Conservation (phyloP, 2,113 vertebrate species). For the Geococcyx californianus region DNA sequence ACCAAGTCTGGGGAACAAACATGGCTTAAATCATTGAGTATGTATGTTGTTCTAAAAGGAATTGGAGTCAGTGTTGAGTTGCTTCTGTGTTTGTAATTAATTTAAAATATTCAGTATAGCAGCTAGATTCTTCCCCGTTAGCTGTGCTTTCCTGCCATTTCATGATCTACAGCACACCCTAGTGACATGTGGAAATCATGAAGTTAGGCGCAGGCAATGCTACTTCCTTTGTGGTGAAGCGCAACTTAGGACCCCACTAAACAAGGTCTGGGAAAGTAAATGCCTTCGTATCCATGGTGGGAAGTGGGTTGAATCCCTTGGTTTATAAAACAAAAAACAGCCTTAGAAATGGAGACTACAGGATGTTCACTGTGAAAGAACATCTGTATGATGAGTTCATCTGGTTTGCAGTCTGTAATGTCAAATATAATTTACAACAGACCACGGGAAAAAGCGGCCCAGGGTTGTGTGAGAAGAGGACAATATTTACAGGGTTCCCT, state of each 20-base stretch:
- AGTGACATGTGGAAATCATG: constrained; percentile 53
- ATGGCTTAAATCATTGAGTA: background rate
- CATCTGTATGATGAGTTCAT: background rate
- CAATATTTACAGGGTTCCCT: background rate
- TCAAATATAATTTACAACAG: background rate
- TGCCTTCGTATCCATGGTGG: background rate
- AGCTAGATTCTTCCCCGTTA: background rate
- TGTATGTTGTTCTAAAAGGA: background rate
- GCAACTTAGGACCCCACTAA: background rate
- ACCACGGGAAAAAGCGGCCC: background rate
- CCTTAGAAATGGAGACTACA: background rate
- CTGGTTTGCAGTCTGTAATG: background rate
- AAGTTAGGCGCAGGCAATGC: constrained; percentile 8
- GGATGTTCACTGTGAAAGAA: background rate
- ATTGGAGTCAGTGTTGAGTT: background rate
- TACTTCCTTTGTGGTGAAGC: background rate
- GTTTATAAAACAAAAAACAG: background rate
- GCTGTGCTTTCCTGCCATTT: constrained; percentile 39
- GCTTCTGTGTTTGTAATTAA: constrained; percentile 15
- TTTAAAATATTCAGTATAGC: constrained; percentile 21
- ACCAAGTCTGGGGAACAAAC: background rate
- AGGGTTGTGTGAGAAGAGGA: background rate
- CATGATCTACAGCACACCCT: constrained; percentile 73
- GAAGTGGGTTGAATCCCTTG: background rate
- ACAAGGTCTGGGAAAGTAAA: background rate